Conservation (phyloP, 2,113 vertebrate genomes). For the Nettapus auritus region DNA sequence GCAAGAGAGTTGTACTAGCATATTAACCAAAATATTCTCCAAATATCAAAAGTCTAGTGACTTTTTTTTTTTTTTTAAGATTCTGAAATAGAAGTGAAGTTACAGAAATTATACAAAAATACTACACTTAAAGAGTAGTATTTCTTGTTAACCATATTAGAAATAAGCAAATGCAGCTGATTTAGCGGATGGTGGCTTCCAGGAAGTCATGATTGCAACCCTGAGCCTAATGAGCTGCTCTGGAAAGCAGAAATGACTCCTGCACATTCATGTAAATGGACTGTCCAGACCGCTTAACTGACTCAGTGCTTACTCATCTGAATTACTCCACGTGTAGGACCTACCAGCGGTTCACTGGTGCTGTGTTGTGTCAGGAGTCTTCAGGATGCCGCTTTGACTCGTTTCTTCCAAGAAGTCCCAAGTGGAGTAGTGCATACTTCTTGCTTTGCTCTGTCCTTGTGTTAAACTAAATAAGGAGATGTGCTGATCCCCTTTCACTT, state of each 20-base stretch:
- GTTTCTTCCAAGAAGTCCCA: not conserved
- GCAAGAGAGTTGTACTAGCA: not conserved
- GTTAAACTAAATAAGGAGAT: not conserved
- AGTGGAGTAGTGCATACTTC: not conserved
- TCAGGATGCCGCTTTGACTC: not conserved
- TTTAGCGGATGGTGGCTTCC: constrained; percentile 40
- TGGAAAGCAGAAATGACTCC: constrained; percentile 14
- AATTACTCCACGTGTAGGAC: not conserved
- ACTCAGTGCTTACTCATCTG: constrained; percentile 43
- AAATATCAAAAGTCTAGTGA: not conserved
- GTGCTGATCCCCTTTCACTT: not conserved
- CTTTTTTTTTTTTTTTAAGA: not conserved
- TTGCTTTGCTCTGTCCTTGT: not conserved
- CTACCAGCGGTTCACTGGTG: not conserved
- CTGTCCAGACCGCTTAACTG: constrained; percentile 23
- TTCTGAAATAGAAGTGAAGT: not conserved
- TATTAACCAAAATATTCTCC: not conserved
- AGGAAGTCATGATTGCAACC: constrained; percentile 57
- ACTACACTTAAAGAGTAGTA: not conserved
- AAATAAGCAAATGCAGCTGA: constrained; percentile 17
- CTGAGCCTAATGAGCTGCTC: constrained; percentile 43
- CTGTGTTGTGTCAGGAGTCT: not conserved
- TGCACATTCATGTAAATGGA: constrained; percentile 17
- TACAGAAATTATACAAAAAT: not conserved
- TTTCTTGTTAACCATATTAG: constrained; percentile 42